These are phyloP conservation scores for Euura lappo DNA, from an alignment of 1,140 invertebrate species.

Conservation along the genomic window DNA sequence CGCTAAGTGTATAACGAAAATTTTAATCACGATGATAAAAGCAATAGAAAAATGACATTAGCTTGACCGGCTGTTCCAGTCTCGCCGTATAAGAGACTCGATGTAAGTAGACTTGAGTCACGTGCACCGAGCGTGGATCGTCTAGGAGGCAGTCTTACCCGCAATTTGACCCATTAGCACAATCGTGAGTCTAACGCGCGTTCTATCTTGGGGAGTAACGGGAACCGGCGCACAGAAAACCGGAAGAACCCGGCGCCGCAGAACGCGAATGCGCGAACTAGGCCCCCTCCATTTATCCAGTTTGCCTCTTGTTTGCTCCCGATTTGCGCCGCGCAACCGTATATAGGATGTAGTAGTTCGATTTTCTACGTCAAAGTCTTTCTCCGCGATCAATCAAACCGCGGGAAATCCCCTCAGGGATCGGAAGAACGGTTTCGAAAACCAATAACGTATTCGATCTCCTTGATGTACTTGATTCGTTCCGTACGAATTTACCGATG, in stretches of 20 bases:
- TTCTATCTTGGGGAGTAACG: conserved; percentile 1
- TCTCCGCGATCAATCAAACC: background rate
- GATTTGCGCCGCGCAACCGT: conserved; percentile 27
- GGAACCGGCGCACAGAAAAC: conserved; percentile 36
- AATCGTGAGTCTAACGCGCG: conserved; percentile 30
- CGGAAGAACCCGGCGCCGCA: conserved; percentile 41
- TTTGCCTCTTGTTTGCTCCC: conserved; percentile 38
- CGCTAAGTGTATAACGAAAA: background rate
- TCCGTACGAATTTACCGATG: background rate
- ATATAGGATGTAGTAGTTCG: background rate
- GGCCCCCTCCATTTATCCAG: conserved; percentile 39
- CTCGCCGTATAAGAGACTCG: no score
- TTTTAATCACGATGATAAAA: background rate
- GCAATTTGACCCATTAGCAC: conserved; percentile 45
- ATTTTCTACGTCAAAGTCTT: conserved; percentile 16
- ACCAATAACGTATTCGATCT: no score
- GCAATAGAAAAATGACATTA: no score
- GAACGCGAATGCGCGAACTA: conserved; percentile 43
- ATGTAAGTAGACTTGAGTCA: background rate
- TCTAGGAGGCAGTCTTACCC: conserved; percentile 13
- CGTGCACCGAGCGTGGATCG: background rate
- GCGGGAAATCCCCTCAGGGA: background rate
- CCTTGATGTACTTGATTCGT: background rate
- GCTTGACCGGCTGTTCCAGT: no score
- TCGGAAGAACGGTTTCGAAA: no score